Evolutionary conservation across 1,140 invertebrate species (phyloP).

Genomic region (Vanessa atalanta): DNA sequence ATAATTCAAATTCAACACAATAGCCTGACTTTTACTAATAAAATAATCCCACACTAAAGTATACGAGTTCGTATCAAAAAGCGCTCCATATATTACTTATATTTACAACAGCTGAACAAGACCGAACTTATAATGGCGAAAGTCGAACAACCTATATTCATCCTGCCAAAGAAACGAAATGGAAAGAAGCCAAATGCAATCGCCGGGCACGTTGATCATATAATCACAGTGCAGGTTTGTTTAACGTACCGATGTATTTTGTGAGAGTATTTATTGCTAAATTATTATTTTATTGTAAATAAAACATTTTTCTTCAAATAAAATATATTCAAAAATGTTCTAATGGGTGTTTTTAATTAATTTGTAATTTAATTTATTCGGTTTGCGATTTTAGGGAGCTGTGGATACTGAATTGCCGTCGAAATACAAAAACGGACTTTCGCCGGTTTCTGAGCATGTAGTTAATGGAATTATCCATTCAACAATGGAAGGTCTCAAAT

Average conservation of each 20-base stretch:
- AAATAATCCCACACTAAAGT: background rate
- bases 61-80: background rate
- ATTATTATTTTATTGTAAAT: background rate
- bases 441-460: conserved; percentile 74
- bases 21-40: background rate
- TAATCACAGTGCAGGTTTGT: conserved; percentile 82
- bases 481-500: conserved; percentile 79
- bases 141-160: conserved; percentile 82
- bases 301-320: background rate
- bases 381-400: conserved; percentile 57
- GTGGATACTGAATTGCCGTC: conserved; percentile 61
- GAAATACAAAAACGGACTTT: conserved; percentile 76
- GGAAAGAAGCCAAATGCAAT: conserved; percentile 79
- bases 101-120: background rate
- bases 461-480: conserved; percentile 73
- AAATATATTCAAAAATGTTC: too few species aligned
- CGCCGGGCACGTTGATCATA: conserved; percentile 82
- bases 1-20: background rate
- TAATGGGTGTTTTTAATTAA: background rate
- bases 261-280: background rate
- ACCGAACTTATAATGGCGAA: conserved; percentile 61
- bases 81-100: background rate
- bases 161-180: conserved; percentile 82
- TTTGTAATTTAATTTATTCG: conserved; percentile 8
- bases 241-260: background rate